These are phyloP conservation scores for Psilopogon haemacephalus DNA, from an alignment of 2,113 vertebrate species.

Conservation along the genomic window DNA sequence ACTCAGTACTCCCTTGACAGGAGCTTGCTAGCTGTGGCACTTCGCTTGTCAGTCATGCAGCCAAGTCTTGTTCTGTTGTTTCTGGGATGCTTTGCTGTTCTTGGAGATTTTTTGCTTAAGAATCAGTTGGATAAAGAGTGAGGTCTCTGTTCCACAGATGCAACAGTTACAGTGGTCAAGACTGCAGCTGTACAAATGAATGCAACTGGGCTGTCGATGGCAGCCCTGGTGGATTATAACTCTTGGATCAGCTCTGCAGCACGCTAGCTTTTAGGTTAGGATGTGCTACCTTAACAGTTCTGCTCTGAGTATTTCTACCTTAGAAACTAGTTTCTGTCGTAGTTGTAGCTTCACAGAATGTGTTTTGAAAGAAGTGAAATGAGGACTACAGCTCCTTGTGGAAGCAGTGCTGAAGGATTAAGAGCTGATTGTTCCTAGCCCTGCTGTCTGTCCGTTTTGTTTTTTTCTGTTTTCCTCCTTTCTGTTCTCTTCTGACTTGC, in stretches of 20 bases:
- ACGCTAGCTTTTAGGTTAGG: neutral
- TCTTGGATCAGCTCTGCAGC: neutral
- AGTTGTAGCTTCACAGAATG: neutral
- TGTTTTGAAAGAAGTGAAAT: neutral
- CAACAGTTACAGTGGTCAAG: rapidly evolving
- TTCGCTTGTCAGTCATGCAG: neutral
- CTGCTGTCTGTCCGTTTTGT: neutral
- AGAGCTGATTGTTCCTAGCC: constrained; percentile 4
- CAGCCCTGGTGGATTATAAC: neutral
- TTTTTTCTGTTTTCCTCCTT: neutral
- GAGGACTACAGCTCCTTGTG: neutral
- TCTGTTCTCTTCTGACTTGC: constrained; percentile 30
- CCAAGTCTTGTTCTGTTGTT: neutral
- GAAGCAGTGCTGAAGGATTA: neutral
- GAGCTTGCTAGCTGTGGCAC: neutral
- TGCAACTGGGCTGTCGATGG: rapidly evolving
- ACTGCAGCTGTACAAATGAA: neutral
- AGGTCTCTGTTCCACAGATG: neutral
- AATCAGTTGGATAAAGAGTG: neutral
- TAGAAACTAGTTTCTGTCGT: neutral
- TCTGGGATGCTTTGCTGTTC: neutral
- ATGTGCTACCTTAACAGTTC: neutral
- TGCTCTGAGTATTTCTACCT: neutral
- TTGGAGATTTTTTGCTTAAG: neutral
- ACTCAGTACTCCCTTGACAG: neutral